Conservation (phyloP, 2,797 vertebrate genomes). For the Clarias pachynema region DNA sequence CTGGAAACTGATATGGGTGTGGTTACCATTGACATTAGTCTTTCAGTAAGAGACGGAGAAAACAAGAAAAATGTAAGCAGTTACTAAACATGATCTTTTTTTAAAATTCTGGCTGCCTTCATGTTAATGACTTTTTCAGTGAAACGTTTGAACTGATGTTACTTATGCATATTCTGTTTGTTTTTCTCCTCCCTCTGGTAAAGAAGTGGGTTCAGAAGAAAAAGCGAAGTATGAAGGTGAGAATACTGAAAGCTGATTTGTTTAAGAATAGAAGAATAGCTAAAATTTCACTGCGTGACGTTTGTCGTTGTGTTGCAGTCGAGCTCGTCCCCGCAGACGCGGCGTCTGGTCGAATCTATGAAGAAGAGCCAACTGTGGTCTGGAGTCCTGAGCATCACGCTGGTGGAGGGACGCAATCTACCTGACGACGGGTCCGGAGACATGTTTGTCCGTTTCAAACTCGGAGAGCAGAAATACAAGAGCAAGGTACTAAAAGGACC, state of each 20-base stretch:
- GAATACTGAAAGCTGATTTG: not conserved
- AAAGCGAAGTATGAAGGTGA: constrained; percentile 75
- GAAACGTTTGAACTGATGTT: not conserved
- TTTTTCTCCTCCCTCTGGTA: constrained; percentile 58
- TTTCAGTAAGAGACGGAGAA: constrained; percentile 81
- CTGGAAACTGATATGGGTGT: constrained; percentile 95
- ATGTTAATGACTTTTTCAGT: not conserved
- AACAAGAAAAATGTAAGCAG: constrained; percentile 77
- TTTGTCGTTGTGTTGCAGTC: constrained; percentile 46
- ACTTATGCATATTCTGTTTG: constrained; percentile 32
- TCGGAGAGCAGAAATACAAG: constrained; percentile 90
- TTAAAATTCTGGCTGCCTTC: not conserved
- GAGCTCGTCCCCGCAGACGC: constrained; percentile 46
- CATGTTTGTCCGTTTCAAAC: constrained; percentile 85
- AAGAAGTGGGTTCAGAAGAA: constrained; percentile 83
- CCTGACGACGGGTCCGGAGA: constrained; percentile 74
- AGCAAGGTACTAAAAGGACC: constrained; percentile 82
- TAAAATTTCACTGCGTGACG: not conserved
- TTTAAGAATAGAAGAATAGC: not conserved
- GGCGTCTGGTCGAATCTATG: constrained; percentile 75
- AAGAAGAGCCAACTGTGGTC: constrained; percentile 91
- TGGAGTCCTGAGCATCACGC: constrained; percentile 82
- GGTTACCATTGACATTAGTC: constrained; percentile 84
- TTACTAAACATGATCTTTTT: not conserved
- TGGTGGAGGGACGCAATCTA: constrained; percentile 85